These are phyloP conservation scores for Callimorpha dominula DNA, from an alignment of 2,888 invertebrate species.

Conservation along the genomic window DNA sequence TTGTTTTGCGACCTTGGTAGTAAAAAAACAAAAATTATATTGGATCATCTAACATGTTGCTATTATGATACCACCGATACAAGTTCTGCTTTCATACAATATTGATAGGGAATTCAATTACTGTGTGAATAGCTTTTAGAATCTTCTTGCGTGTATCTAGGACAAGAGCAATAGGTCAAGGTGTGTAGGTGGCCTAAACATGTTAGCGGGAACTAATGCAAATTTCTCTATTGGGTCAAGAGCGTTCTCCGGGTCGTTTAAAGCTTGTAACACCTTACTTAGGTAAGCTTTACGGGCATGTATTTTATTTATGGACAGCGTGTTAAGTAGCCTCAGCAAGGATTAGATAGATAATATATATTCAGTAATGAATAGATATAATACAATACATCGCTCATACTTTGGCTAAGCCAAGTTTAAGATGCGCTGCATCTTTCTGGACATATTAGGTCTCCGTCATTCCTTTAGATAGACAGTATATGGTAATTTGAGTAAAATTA, in stretches of 20 bases:
- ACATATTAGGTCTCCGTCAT: neutral
- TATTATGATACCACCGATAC: neutral
- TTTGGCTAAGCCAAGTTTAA: neutral
- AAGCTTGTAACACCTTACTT: neutral
- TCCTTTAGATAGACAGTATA: neutral
- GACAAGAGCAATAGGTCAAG: slow-evolving; percentile 55
- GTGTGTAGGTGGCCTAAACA: slow-evolving; percentile 53
- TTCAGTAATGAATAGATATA: neutral
- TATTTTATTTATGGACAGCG: neutral
- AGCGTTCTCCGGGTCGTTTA: slow-evolving; percentile 20
- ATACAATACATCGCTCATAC: neutral
- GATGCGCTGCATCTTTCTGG: neutral
- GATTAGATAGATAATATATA: neutral
- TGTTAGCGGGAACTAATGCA: slow-evolving; percentile 66
- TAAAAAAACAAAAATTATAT: neutral
- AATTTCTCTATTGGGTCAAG: slow-evolving; percentile 45
- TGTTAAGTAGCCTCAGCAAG: neutral
- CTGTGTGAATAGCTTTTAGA: slow-evolving; percentile 7
- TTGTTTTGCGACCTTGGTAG: neutral
- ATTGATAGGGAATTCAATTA: slow-evolving; percentile 13
- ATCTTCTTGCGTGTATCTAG: slow-evolving; percentile 33
- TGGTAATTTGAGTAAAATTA: neutral
- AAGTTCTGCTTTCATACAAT: slow-evolving; percentile 3
- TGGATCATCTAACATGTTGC: neutral
- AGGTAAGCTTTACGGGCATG: neutral